Evolutionary conservation across 2,113 vertebrate species (phyloP).

Genomic region (Odocoileus hemionus): DNA sequence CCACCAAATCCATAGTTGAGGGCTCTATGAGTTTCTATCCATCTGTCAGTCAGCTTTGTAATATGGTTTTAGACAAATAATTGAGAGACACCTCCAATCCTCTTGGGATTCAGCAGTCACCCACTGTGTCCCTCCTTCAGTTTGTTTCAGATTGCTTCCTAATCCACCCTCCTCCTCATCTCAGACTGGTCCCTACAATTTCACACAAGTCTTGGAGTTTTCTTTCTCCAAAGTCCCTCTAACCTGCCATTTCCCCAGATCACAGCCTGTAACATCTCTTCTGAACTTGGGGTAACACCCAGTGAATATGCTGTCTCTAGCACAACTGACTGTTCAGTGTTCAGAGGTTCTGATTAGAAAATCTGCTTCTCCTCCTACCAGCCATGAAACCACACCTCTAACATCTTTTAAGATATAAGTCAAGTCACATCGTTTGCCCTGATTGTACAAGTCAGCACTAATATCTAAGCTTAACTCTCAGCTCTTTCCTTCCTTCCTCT

Average conservation of each 20-base stretch:
- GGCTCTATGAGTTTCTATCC: neutral
- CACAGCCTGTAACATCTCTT: neutral
- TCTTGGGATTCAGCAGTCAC: neutral
- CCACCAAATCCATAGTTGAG: neutral
- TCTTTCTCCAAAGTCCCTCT: neutral
- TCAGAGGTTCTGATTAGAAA: constrained; percentile 12
- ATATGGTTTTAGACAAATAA: neutral
- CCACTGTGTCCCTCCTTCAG: neutral
- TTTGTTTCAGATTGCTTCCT: neutral
- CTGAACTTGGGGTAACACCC: neutral
- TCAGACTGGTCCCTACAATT: neutral
- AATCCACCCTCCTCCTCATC: neutral
- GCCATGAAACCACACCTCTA: neutral
- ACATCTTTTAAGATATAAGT: neutral
- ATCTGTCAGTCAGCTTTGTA: neutral
- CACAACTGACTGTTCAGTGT: neutral
- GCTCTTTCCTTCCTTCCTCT: neutral
- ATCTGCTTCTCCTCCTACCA: neutral
- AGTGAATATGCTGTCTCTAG: neutral
- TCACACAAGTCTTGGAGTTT: neutral
- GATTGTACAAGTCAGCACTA: neutral
- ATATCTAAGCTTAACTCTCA: neutral
- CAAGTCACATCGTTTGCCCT: neutral
- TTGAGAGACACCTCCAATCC: neutral
- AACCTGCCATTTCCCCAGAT: neutral